Conservation (phyloP, 2,888 invertebrate species). For the Xanthorhoe spadicearia region DNA sequence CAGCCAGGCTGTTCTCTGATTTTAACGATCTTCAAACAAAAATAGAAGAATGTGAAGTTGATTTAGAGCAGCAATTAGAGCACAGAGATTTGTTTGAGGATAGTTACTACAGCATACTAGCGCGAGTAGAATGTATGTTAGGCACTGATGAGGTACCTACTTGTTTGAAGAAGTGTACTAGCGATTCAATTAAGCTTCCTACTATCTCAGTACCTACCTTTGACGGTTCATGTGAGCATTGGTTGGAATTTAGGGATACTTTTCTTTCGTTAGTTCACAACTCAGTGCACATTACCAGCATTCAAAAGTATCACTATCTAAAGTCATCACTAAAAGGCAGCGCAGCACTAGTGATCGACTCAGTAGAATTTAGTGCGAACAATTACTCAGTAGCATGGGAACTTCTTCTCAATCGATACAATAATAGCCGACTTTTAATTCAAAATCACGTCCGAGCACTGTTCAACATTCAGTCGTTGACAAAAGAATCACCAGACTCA, state of each 20-base stretch:
- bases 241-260: neutral
- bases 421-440: conserved; percentile 15
- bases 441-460: conserved; percentile 20
- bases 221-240: neutral
- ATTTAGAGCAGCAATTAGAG: too few species aligned
- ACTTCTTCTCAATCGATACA: conserved; percentile 25
- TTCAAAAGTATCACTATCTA: conserved; percentile 41
- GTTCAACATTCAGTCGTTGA: conserved; percentile 6
- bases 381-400: conserved; percentile 39
- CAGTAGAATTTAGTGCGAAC: conserved; percentile 34
- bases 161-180: too few species aligned
- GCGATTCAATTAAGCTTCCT: neutral
- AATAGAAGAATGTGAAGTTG: too few species aligned
- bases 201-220: neutral
- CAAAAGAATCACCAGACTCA: conserved; percentile 31
- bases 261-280: neutral
- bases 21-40: too few species aligned
- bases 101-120: too few species aligned
- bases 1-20: too few species aligned
- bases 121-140: too few species aligned
- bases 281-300: neutral
- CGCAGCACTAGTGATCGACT: conserved; percentile 29
- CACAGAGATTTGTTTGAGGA: too few species aligned
- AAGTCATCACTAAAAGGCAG: conserved; percentile 33
- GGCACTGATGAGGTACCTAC: too few species aligned